Conservation (phyloP, 2,113 vertebrate species). For the Takifugu bimaculatus region DNA sequence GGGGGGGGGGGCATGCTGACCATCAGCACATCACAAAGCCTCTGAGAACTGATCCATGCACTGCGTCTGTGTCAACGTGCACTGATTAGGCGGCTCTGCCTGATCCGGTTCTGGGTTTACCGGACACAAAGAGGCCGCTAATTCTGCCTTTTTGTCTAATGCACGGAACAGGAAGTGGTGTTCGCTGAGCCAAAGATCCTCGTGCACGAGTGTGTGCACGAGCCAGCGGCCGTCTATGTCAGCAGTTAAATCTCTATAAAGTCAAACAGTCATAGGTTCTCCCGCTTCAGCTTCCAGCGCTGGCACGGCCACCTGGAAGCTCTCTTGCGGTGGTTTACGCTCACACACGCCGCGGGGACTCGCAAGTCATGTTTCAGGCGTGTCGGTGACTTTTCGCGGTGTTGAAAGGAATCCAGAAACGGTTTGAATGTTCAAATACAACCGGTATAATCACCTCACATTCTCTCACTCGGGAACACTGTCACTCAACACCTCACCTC, state of each 20-base stretch:
- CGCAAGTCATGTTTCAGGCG: background rate
- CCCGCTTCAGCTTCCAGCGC: background rate
- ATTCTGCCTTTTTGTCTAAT: conserved; percentile 31
- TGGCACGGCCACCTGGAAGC: too few species aligned
- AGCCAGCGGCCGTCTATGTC: conserved; percentile 22
- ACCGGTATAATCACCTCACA: background rate
- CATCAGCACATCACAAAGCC: conserved; percentile 88
- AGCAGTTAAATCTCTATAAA: conserved; percentile 16
- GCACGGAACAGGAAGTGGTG: conserved; percentile 27
- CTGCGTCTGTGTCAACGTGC: conserved; percentile 17
- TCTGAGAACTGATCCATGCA: conserved; percentile 67
- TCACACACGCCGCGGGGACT: too few species aligned
- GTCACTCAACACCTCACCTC: background rate
- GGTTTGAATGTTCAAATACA: background rate
- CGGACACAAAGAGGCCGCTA: conserved; percentile 43
- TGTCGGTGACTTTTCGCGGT: background rate
- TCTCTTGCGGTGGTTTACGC: too few species aligned
- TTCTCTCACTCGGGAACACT: background rate
- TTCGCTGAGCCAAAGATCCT: conserved; percentile 37
- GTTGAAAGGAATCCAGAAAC: background rate
- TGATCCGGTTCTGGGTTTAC: conserved; percentile 43
- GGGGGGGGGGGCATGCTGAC: conserved; percentile 67
- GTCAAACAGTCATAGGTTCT: background rate
- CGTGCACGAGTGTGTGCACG: conserved; percentile 13
- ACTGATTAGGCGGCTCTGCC: conserved; percentile 37